These are phyloP conservation scores for Zalophus californianus DNA, from an alignment of 2,797 vertebrate species.

Conservation along the genomic window DNA sequence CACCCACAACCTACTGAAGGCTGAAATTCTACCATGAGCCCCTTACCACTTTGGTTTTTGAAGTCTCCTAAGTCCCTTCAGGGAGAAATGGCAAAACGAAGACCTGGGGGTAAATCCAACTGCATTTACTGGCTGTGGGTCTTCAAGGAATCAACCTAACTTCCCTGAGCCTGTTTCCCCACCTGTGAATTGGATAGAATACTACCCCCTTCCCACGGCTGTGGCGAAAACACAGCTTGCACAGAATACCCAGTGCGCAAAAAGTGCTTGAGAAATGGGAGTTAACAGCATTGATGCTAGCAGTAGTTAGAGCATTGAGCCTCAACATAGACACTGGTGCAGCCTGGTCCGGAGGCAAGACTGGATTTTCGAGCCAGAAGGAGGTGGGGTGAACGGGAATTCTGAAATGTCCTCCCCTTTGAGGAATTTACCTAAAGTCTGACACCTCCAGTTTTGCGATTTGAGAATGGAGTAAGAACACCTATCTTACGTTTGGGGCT, in stretches of 20 bases:
- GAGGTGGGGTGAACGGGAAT: not conserved
- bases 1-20: not conserved
- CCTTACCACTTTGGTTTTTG: not conserved
- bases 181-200: not conserved
- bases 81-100: not conserved
- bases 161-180: not conserved
- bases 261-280: not conserved
- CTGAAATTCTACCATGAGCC: not conserved
- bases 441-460: not conserved
- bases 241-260: not conserved
- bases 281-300: not conserved
- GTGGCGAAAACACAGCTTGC: not conserved
- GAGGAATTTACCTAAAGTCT: not conserved
- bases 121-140: not conserved
- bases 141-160: not conserved
- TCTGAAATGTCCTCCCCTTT: not conserved
- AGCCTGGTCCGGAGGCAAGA: not conserved
- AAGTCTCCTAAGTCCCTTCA: not conserved
- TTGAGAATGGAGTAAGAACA: not conserved
- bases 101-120: not conserved
- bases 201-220: not conserved
- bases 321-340: not conserved
- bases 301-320: not conserved
- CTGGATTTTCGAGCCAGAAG: not conserved
- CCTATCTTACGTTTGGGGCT: not conserved